phyloP scores from a whole-genome alignment of 2,797 vertebrate genomes.

The Lacerta agilis region DNA sequence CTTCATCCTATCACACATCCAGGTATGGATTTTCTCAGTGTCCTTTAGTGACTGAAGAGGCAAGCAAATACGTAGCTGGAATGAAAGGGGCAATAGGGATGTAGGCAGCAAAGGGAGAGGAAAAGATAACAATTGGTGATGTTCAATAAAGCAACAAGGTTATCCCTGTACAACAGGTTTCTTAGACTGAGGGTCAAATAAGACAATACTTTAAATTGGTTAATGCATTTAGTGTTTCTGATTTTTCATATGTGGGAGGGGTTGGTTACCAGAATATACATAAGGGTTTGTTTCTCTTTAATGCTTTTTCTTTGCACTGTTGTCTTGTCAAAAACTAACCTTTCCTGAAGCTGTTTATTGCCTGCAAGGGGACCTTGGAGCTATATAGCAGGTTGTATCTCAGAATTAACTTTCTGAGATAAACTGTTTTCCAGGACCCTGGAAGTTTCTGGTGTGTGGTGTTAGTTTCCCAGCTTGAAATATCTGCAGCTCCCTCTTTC shows the following conservation, averaged over 20 bases:
- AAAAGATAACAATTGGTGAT: not conserved
- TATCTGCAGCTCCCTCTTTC: not conserved
- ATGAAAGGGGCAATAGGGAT: not conserved
- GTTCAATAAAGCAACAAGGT: not conserved
- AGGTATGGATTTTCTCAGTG: not conserved
- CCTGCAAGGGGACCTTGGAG: not conserved
- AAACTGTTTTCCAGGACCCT: not conserved
- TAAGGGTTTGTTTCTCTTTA: not conserved
- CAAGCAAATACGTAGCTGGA: not conserved
- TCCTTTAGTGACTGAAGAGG: not conserved
- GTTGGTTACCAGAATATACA: not conserved
- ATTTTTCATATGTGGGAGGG: too few species aligned
- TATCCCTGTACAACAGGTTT: not conserved
- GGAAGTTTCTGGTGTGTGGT: not conserved
- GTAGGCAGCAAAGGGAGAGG: not conserved
- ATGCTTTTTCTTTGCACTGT: not conserved
- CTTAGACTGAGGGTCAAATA: not conserved
- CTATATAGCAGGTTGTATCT: not conserved
- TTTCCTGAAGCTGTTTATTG: not conserved
- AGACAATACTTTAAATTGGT: not conserved
- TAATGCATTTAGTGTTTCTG: not conserved
- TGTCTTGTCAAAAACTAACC: not conserved
- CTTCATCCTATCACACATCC: too few species aligned
- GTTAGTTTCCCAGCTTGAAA: not conserved
- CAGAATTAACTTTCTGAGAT: not conserved